These are phyloP conservation scores for Anticlea derivata DNA, from an alignment of 2,888 invertebrate species.

Conservation along the genomic window DNA sequence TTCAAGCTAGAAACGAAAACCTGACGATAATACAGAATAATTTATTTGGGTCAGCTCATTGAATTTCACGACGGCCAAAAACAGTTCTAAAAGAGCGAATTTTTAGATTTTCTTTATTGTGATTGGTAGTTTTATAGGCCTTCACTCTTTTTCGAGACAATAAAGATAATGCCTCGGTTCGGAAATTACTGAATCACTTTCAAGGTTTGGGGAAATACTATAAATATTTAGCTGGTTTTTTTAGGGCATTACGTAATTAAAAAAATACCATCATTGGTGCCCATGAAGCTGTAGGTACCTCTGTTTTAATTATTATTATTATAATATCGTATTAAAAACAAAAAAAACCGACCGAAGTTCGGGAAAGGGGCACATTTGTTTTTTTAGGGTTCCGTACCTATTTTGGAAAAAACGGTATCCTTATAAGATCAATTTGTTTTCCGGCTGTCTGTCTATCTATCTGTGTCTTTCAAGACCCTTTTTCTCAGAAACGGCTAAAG, in stretches of 20 bases:
- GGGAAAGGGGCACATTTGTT: no score
- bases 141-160: constrained; percentile 29
- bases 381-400: no score
- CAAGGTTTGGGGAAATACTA: constrained; percentile 7
- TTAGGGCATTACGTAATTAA: neutral
- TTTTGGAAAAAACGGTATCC: no score
- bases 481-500: no score
- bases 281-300: no score
- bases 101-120: constrained; percentile 33
- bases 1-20: constrained; percentile 13
- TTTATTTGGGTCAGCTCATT: constrained; percentile 33
- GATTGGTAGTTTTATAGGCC: constrained; percentile 33
- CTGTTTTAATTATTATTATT: no score
- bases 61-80: constrained; percentile 33
- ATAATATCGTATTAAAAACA: no score
- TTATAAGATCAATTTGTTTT: no score
- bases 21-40: constrained; percentile 23
- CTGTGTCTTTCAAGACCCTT: no score
- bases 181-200: constrained; percentile 16
- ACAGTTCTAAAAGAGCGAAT: constrained; percentile 26
- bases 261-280: neutral
- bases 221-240: constrained; percentile 2
- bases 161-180: constrained; percentile 27
- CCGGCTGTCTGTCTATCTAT: no score
- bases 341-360: no score